Base-by-base conservation (phyloP, 2,888 invertebrate species). In the Leucophenga maculata region DNA sequence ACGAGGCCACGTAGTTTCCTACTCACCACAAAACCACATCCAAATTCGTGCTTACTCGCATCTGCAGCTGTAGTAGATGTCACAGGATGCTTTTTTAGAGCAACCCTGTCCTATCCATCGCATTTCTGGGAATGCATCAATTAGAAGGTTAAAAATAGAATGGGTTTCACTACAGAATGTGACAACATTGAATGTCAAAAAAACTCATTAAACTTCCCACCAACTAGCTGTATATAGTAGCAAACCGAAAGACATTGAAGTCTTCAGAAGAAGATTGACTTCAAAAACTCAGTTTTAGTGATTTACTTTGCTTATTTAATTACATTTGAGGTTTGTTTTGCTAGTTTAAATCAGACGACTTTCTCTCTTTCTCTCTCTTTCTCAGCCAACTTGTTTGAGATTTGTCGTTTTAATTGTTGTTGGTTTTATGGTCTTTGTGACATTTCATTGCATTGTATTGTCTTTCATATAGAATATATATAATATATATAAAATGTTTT, bases 281-380 rank as follows among this genome's bases (percentile, higher is more conserved):
- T 60, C 11, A 57, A 18, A 39, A 18, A 39, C 39, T 39, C 39
- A 39, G 32, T 60, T 32, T 59, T n/a, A n/a, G 39, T 60, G 60
- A 60, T 60, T 60, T 60, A 16, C 60, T 60, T 60, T 39, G 44
- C 18, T 60, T 60, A 60, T 60, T 60, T 60, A 60, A 60, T 60
- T 60, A 60, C 13, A 60, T 32, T 60, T 60, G 44, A 60, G 60
- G 60, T 39, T 60, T 60, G 8, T 32, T 32, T 32, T 39, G 39
- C 39, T 8, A 39, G 11, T 39, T 39, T 39, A 39, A 39, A 39
- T 11, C 8, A 39, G 39, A 11, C 39, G n/a, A n/a, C n/a, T n/a
- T n/a, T 39, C 1, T 11, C 39, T 39, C 26, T 26, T 26, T 26
- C 39, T 3, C 11, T n/a, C n/a, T n/a, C n/a, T n/a, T n/a, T n/a